A percentile compares a stretch with the other conserved stretches of the same genome.
Evolutionary conservation across 2,797 vertebrate species (phyloP).

Genomic region (Melanotaenia nigrans): DNA sequence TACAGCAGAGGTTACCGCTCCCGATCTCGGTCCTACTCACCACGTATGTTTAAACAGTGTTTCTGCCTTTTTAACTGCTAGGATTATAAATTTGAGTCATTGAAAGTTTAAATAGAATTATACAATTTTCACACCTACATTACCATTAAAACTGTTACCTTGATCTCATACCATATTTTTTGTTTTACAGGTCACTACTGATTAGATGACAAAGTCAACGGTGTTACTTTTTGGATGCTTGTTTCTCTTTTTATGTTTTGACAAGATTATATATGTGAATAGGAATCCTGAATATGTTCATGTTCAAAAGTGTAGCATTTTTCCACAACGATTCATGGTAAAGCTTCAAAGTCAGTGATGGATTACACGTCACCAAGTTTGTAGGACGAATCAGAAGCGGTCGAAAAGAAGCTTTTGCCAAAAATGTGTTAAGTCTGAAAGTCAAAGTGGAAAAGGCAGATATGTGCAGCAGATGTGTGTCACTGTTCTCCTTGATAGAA

Average conservation of each 20-base stretch:
- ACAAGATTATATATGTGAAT: constrained; percentile 18
- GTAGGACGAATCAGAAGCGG: not conserved
- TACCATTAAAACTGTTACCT: not conserved
- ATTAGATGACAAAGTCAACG: constrained; percentile 27
- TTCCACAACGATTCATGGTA: not conserved
- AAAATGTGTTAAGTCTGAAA: not conserved
- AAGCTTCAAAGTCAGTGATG: not conserved
- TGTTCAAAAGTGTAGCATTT: constrained; percentile 23
- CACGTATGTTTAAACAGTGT: constrained; percentile 84
- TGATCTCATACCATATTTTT: not conserved
- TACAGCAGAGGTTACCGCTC: constrained; percentile 93
- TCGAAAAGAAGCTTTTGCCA: not conserved
- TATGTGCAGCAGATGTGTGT: not conserved
- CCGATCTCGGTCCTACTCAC: constrained; percentile 92
- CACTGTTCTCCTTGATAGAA: not conserved
- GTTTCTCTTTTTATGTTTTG: constrained; percentile 33
- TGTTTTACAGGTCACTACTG: constrained; percentile 74
- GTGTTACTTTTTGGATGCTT: constrained; percentile 37
- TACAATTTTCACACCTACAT: too few species aligned
- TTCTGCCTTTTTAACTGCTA: not conserved
- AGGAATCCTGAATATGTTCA: constrained; percentile 21
- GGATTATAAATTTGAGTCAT: not conserved
- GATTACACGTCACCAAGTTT: constrained; percentile 2
- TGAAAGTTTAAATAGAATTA: not conserved
- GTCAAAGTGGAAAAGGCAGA: not conserved